These are phyloP conservation scores for Tetropium fuscum DNA, from an alignment of 2,888 invertebrate species.

Conservation along the genomic window DNA sequence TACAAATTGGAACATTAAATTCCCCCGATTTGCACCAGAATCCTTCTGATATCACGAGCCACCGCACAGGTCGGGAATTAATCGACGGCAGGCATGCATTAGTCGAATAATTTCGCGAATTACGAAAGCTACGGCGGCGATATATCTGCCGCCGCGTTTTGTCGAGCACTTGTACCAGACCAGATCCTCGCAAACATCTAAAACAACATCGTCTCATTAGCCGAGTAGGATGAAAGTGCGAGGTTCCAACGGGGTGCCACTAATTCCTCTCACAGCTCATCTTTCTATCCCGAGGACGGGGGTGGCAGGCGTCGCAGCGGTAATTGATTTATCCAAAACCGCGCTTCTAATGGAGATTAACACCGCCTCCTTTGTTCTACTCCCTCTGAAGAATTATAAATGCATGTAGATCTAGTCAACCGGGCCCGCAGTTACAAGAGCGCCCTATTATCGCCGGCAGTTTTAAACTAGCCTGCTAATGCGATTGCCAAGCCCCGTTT, in stretches of 20 bases:
- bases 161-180: background rate
- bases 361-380: slow-evolving; percentile 32
- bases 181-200: background rate
- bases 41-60: background rate
- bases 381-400: slow-evolving; percentile 6
- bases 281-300: background rate
- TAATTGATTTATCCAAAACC: slow-evolving; percentile 46
- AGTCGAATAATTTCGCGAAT: slow-evolving; percentile 16
- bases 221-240: background rate
- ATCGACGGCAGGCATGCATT: slow-evolving; percentile 4
- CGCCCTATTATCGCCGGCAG: too few species aligned
- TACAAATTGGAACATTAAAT: too few species aligned
- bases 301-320: slow-evolving; percentile 3
- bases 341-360: slow-evolving; percentile 42
- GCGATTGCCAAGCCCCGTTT: too few species aligned
- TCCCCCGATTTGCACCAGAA: too few species aligned
- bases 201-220: slow-evolving; percentile 16
- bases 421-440: too few species aligned
- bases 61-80: background rate
- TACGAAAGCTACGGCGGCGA: background rate
- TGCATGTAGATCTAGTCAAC: slow-evolving; percentile 20
- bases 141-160: background rate
- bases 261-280: slow-evolving; percentile 3
- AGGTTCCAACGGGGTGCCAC: background rate
- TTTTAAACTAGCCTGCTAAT: too few species aligned